These are phyloP conservation scores for Coenobita brevimanus DNA, from an alignment of 1,140 invertebrate species.

Conservation along the genomic window DNA sequence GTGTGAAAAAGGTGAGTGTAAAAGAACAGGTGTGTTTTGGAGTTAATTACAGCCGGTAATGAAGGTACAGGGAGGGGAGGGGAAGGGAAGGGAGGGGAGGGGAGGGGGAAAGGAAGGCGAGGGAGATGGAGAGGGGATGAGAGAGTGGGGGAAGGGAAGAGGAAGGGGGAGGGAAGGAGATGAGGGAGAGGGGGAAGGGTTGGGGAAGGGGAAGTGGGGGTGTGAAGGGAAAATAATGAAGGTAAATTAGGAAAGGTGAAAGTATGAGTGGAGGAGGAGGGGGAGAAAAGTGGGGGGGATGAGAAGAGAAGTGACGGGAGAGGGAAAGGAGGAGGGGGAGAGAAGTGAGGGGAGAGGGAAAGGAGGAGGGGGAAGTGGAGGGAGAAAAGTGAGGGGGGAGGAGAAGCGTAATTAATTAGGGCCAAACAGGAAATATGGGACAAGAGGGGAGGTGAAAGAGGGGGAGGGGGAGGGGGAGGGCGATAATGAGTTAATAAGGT, in stretches of 20 bases:
- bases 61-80: not conserved
- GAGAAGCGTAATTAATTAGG: not conserved
- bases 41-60: too few relatives aligned
- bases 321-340: not conserved
- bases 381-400: not conserved
- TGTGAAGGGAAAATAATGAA: not conserved
- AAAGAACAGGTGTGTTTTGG: too few relatives aligned
- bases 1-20: too few relatives aligned
- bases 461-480: not conserved
- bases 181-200: not conserved
- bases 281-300: not conserved
- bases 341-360: not conserved
- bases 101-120: not conserved
- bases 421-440: not conserved
- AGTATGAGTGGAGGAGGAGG: not conserved
- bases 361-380: not conserved
- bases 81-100: not conserved
- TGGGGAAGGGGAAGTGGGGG: not conserved
- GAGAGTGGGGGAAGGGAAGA: not conserved
- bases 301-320: not conserved
- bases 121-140: not conserved
- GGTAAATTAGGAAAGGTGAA: not conserved
- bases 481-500: too few relatives aligned
- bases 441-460: not conserved
- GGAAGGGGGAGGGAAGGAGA: not conserved